A percentile compares a stretch with the other conserved stretches of the same genome.
Evolutionary conservation across 2,888 invertebrate genomes (phyloP).

Genomic region (Eutolmus rufibarbis): DNA sequence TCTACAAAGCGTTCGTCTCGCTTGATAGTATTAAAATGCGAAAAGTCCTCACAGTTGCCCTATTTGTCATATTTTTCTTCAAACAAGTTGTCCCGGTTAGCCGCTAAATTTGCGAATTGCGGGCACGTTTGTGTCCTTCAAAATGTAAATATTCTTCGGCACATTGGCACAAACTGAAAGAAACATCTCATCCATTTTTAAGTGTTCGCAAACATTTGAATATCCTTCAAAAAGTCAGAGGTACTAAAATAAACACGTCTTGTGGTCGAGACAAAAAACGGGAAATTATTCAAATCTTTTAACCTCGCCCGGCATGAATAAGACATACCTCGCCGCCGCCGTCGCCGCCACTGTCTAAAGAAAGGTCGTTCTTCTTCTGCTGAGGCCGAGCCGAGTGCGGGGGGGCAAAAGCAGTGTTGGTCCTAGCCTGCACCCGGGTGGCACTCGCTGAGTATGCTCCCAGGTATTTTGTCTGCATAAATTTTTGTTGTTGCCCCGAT

Average conservation of each 20-base stretch:
- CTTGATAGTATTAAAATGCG: neutral
- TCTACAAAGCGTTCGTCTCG: neutral
- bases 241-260: constrained; percentile 37
- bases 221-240: constrained; percentile 41
- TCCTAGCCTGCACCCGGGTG: neutral
- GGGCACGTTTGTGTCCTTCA: constrained; percentile 40
- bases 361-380: neutral
- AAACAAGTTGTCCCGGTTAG: neutral
- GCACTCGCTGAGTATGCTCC: neutral
- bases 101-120: constrained; percentile 33
- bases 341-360: neutral
- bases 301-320: constrained; percentile 5
- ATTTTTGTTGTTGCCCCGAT: neutral
- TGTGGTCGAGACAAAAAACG: neutral
- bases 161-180: constrained; percentile 1
- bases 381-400: neutral
- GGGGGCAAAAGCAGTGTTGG: neutral
- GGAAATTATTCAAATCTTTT: constrained; percentile 30
- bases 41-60: neutral
- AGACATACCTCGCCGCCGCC: constrained; percentile 7
- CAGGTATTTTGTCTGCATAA: neutral
- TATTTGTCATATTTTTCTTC: neutral
- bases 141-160: constrained; percentile 43
- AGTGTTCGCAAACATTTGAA: constrained; percentile 43
- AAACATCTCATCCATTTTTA: constrained; percentile 44